Conservation (phyloP, 1,140 invertebrate species). For the Sinonovacula constricta region DNA sequence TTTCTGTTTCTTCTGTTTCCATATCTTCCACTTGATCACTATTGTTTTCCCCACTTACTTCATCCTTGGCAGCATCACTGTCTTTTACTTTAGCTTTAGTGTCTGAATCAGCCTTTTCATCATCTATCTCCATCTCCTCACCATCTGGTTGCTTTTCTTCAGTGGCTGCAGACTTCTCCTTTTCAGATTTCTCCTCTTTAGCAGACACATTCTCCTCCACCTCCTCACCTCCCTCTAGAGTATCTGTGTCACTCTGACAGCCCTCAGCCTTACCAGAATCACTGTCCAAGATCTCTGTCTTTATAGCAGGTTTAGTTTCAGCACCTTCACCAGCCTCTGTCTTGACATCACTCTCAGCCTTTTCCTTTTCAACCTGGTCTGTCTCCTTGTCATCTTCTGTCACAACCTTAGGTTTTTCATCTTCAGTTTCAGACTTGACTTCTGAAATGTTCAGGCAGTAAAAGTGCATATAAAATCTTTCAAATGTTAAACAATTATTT, state of each 20-base stretch:
- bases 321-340: background rate
- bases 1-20: conserved; percentile 55
- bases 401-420: conserved; percentile 17
- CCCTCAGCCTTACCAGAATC: too few relatives aligned
- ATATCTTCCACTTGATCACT: conserved; percentile 61
- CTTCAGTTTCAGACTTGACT: background rate
- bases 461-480: too few relatives aligned
- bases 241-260: too few relatives aligned
- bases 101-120: conserved; percentile 54
- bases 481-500: too few relatives aligned
- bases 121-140: conserved; percentile 5
- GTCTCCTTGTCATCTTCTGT: conserved; percentile 19
- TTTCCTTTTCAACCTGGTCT: too few relatives aligned
- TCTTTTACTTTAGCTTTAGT: background rate
- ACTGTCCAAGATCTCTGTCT: too few relatives aligned
- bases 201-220: too few relatives aligned
- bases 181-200: background rate
- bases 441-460: too few relatives aligned
- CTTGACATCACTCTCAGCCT: background rate
- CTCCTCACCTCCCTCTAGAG: too few relatives aligned
- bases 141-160: background rate
- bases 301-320: too few relatives aligned
- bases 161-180: background rate
- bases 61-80: conserved; percentile 40
- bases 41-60: conserved; percentile 53